These are phyloP conservation scores for Dendropsophus ebraccatus DNA, from an alignment of 2,113 vertebrate species.

Conservation along the genomic window DNA sequence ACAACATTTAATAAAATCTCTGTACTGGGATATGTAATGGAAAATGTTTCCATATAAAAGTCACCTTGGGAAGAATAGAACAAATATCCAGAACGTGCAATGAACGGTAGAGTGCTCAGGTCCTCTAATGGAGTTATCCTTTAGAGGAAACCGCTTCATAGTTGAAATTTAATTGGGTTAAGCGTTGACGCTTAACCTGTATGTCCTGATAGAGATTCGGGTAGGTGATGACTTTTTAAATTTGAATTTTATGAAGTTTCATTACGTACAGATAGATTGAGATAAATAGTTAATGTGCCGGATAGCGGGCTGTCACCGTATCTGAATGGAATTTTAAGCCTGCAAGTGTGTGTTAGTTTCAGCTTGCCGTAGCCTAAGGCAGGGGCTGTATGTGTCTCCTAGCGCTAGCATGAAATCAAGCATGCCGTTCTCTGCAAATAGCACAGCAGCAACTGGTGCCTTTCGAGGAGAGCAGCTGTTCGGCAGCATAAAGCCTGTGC, in stretches of 20 bases:
- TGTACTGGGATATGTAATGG: conserved; percentile 33
- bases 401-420: conserved; percentile 52
- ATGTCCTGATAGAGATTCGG: neutral
- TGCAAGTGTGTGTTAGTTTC: conserved; percentile 19
- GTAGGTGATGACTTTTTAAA: neutral
- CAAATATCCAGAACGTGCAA: conserved; percentile 42
- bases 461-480: conserved; percentile 55
- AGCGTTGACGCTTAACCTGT: neutral
- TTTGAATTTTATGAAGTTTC: neutral
- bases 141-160: neutral
- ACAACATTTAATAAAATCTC: conserved; percentile 53
- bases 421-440: conserved; percentile 56
- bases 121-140: conserved; percentile 24
- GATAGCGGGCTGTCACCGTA: neutral
- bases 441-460: conserved; percentile 53
- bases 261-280: conserved; percentile 33
- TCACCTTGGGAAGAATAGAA: conserved; percentile 43
- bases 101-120: conserved; percentile 31
- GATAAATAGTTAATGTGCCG: conserved; percentile 21
- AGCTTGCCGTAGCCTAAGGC: conserved; percentile 32
- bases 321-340: conserved; percentile 11
- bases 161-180: conserved; percentile 10
- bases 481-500: conserved; percentile 50
- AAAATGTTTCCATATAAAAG: conserved; percentile 48
- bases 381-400: conserved; percentile 44